A percentile compares a stretch with the other conserved stretches of the same genome.
Evolutionary conservation across 2,888 invertebrate genomes (phyloP).

Genomic region (Cyrtodaria siliqua): DNA sequence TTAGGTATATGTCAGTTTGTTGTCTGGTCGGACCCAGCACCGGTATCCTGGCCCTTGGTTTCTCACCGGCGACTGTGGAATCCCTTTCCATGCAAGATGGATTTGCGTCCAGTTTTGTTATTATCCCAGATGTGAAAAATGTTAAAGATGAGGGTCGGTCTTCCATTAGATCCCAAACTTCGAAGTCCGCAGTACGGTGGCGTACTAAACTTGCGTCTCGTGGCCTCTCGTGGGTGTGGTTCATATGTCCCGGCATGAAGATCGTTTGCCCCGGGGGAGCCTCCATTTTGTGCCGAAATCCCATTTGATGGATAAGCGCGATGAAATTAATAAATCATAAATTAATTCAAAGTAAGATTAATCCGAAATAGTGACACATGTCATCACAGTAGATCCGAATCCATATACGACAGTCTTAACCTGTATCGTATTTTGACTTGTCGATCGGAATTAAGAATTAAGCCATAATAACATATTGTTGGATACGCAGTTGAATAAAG

Average conservation of each 20-base stretch:
- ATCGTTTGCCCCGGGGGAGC: conserved; percentile 5
- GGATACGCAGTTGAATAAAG: no score
- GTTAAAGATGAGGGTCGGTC: conserved; percentile 3
- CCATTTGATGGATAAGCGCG: no score
- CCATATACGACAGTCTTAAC: no score
- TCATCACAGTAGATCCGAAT: no score
- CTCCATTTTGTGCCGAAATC: conserved; percentile 1
- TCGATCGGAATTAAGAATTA: no score
- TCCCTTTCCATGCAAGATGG: background rate
- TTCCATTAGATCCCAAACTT: conserved; percentile 11
- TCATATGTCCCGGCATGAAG: background rate
- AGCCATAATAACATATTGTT: no score
- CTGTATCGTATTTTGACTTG: no score
- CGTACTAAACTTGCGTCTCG: background rate
- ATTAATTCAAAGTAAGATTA: no score
- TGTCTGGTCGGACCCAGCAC: conserved; percentile 68
- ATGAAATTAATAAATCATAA: no score
- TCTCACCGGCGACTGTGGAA: background rate
- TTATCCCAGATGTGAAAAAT: background rate
- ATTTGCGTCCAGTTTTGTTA: background rate
- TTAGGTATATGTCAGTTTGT: conserved; percentile 62
- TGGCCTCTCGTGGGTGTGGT: background rate
- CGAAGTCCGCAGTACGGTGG: conserved; percentile 14
- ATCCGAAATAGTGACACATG: no score
- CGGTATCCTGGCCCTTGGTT: conserved; percentile 36